Conservation (phyloP, 64 coral and sea anemone species). For the Cladopsammia gracilis region DNA sequence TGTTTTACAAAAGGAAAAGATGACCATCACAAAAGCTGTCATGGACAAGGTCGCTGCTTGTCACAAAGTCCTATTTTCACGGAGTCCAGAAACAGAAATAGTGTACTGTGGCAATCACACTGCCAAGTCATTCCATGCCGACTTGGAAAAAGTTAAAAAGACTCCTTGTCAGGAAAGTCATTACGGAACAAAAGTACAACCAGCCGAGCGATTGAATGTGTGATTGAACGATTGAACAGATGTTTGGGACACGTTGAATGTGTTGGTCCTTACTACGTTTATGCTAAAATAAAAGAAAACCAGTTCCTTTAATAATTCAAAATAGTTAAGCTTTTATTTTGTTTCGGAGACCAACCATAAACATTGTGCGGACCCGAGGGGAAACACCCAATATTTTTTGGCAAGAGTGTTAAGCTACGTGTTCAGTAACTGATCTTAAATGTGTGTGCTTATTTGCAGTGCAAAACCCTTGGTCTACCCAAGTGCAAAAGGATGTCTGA, state of each 20-base stretch:
- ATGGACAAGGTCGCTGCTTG: not conserved
- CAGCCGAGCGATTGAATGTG: too few relatives aligned
- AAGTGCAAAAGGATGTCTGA: conserved; percentile 49
- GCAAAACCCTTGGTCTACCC: not conserved
- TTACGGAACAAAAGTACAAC: not conserved
- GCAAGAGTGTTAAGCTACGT: too few relatives aligned
- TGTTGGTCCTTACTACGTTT: not conserved
- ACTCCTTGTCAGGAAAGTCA: conserved; percentile 10
- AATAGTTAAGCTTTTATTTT: not conserved
- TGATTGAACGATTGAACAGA: too few relatives aligned
- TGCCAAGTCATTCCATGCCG: conserved; percentile 41
- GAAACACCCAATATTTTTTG: not conserved
- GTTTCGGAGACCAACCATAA: not conserved
- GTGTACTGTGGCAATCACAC: conserved; percentile 53
- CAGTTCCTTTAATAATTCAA: not conserved
- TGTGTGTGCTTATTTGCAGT: not conserved
- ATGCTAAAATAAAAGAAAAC: not conserved
- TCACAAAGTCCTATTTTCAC: conserved; percentile 19
- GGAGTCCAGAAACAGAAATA: conserved; percentile 56
- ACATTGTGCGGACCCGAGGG: not conserved
- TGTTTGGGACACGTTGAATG: too few relatives aligned
- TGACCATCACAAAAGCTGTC: conserved; percentile 11
- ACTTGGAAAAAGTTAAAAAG: conserved; percentile 39
- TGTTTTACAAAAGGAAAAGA: not conserved
- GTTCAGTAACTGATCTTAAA: too few relatives aligned